Conservation (phyloP, 2,888 invertebrate genomes). For the Malachius bipustulatus region DNA sequence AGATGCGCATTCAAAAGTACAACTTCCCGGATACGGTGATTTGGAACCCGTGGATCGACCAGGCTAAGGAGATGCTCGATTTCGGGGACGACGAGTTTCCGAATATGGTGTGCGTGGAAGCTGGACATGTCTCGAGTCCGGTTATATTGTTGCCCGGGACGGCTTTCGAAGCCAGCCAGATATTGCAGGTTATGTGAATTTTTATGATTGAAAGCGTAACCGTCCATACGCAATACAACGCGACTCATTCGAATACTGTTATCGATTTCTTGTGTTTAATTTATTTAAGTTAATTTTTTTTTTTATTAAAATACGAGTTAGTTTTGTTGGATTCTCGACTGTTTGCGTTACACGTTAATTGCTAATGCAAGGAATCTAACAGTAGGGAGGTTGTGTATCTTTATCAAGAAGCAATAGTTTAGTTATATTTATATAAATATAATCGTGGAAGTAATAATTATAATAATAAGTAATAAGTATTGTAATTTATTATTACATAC, state of each 20-base stretch:
- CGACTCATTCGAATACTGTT: no score
- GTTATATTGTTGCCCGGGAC: slow-evolving; percentile 81
- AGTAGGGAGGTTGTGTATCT: no score
- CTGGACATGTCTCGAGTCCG: slow-evolving; percentile 80
- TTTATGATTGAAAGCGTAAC: no score
- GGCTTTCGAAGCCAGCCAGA: slow-evolving; percentile 85
- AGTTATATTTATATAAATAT: slow-evolving; percentile 19
- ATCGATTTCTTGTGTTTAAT: no score
- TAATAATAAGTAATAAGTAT: slow-evolving; percentile 5
- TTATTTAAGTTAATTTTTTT: no score
- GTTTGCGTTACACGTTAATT: no score
- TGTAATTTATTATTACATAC: slow-evolving; percentile 8
- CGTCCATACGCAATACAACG: no score
- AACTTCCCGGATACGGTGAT: slow-evolving; percentile 94
- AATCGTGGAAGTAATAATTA: slow-evolving; percentile 13
- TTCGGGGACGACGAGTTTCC: slow-evolving; percentile 96
- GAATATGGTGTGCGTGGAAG: slow-evolving; percentile 93
- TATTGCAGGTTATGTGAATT: slow-evolving; percentile 58
- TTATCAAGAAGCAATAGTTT: slow-evolving; percentile 30
- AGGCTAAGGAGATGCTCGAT: slow-evolving; percentile 83
- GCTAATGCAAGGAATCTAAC: no score
- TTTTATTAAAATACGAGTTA: no score
- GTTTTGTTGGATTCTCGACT: no score
- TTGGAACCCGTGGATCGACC: slow-evolving; percentile 95
- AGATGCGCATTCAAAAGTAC: slow-evolving; percentile 87